Evolutionary conservation across 2,113 vertebrate species (phyloP), one percentile per base, ranked within the genome.

Genomic region (Tetraodon nigroviridis): DNA sequence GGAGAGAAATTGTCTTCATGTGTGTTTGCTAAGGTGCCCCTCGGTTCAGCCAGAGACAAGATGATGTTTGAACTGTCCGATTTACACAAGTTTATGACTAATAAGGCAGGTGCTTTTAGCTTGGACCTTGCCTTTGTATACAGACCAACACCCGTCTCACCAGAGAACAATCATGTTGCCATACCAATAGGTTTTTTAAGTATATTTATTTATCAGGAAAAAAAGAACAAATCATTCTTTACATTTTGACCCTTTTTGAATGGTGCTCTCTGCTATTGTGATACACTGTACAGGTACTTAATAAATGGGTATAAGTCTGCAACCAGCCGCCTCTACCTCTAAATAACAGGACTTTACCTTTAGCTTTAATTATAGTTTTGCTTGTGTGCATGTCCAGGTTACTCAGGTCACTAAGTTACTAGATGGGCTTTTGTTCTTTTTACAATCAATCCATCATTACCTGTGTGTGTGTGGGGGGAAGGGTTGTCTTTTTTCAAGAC

Each of bases 41-140:
- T 70, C n/a, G 17, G 64, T 64, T 78, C 76, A 89, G 89, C 88
- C 29, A 45, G 83, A 90, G 76, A 86, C 82, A 79, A 86, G 84
- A 87, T 88, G 59, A 27, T 97, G 84, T 97, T 95, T 98, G 93
- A 93, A 90, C 91, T 91, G 82, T 89, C 89, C 79, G 92, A 94
- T 94, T 94, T 90, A 60, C 80, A 73, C 77, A 83, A 56, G 60
- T 88, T 89, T 86, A 65, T 88, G 86, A 90, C 84, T 60, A 60
- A 73, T 83, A 82, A 63, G 85, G 89, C 94, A 95, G 92, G 91
- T 95, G 94, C 91, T 92, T 88, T 81, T 53, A 76, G 67, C 78
- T 48, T 84, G 86, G 81, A 42, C 61, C 87, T 90, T 90, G 93
- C 81, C 87, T 90, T 81, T 89, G 80, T 90, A 87, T 78, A 87